Base-by-base conservation (phyloP, 1,140 invertebrate species). In the Cyphomyrmex costatus region DNA sequence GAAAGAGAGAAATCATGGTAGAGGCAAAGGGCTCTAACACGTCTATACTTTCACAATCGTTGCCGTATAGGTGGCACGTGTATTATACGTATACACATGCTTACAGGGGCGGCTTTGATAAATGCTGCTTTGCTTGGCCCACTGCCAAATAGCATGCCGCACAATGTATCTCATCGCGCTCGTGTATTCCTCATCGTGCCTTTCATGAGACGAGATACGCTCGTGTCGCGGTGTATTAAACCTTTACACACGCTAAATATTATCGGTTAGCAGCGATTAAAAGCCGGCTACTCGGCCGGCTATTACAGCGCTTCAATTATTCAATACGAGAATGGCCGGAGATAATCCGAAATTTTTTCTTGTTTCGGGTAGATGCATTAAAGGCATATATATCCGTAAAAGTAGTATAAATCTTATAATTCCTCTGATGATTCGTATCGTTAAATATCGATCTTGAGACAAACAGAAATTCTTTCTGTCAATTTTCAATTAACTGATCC, bases 101-200 rank as follows among this genome's bases (percentile, higher is more conserved):
- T 36, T n/a, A 53, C 86, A 70, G 77, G 66, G 79, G 85, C 89
- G 79, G 85, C 89, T 92, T 92, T 93, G 92, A 93, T 93, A 92
- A 93, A 93, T 93, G 90, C 87, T 91, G 87, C 89, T 92, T 92
- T 90, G 63, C 89, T 93, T 93, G 92, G 92, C 88, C 21, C 68
- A 14, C 10, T n/a, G 92, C 92, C 92, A 93, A 91, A 91, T 91
- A 91, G 89, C 90, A 74, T 91, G 89, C 86, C 76, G 85, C 80
- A 88, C 91, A 91, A 92, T 89, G 90, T 92, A 87, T 87, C 74
- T 88, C 83, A 56, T 87, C 85, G 49, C 85, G 49, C 85, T 86
- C 83, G 49, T 86, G 46, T 66, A 86, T 65, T 85, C 79, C 74
- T 61, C 65, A 74, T 77, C 68, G 49, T 42, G 70, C 49, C 71